These are phyloP conservation scores for Saturnia japonica DNA, from an alignment of 2,888 invertebrate genomes.

Conservation along the genomic window DNA sequence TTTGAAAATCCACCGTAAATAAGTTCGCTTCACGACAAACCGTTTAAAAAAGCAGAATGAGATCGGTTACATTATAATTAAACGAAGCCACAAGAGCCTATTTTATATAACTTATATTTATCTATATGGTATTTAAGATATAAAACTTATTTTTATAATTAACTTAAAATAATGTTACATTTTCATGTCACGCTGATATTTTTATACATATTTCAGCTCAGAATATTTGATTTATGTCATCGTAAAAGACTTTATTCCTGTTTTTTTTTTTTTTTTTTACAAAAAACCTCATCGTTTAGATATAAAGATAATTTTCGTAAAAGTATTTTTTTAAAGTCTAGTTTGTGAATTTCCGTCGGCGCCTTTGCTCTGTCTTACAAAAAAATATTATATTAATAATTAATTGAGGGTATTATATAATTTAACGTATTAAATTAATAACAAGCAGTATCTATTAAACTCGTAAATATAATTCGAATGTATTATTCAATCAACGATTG, in stretches of 20 bases:
- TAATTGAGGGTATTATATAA: background rate
- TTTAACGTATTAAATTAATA: background rate
- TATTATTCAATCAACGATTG: background rate
- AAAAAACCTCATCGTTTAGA: no score
- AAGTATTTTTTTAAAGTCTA: no score
- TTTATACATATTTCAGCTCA: no score
- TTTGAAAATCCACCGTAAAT: background rate
- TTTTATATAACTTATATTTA: conserved; percentile 14
- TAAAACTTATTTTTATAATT: background rate
- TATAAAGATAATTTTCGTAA: no score
- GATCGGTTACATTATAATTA: conserved; percentile 18
- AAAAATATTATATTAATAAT: background rate
- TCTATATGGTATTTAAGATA: background rate
- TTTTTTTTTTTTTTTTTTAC: no score
- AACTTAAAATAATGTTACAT: background rate
- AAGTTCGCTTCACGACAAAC: background rate
- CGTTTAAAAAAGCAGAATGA: conserved; percentile 8
- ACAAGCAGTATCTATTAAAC: background rate
- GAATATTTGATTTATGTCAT: no score
- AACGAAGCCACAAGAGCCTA: background rate
- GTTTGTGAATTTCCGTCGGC: background rate
- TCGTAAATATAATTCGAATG: background rate
- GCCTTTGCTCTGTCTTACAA: background rate
- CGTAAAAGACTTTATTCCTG: no score
- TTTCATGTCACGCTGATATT: no score